These are phyloP conservation scores for Chorisops tibialis DNA, from an alignment of 2,888 invertebrate species.

Conservation along the genomic window DNA sequence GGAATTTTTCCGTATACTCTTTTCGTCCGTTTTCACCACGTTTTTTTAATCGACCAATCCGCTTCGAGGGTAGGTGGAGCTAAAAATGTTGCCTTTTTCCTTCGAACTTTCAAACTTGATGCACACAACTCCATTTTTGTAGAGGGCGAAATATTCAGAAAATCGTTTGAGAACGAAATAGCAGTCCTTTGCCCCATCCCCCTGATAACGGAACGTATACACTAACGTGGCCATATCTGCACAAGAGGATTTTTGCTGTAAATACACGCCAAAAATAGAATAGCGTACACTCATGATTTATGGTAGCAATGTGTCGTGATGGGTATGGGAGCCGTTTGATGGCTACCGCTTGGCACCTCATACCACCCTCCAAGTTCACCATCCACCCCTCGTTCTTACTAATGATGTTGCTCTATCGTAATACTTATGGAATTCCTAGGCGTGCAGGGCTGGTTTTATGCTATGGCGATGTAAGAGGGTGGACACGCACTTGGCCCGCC, in stretches of 20 bases:
- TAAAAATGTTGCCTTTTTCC: slow-evolving; percentile 28
- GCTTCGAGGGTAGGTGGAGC: slow-evolving; percentile 32
- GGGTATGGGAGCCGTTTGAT: slow-evolving; percentile 32
- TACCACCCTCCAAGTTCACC: not conserved
- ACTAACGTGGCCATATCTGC: slow-evolving; percentile 14
- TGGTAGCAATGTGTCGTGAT: slow-evolving; percentile 30
- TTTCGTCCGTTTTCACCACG: slow-evolving; percentile 17
- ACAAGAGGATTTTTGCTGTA: slow-evolving; percentile 26
- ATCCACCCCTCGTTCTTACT: not conserved
- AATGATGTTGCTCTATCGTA: slow-evolving; percentile 18
- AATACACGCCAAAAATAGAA: slow-evolving; percentile 31
- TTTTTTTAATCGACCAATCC: slow-evolving; percentile 33
- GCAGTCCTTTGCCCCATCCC: not conserved
- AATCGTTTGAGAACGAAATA: slow-evolving; percentile 2
- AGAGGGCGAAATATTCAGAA: slow-evolving; percentile 21
- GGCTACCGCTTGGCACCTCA: slow-evolving; percentile 23
- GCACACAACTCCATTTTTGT: slow-evolving; percentile 21
- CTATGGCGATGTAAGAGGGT: slow-evolving; percentile 14
- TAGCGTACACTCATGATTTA: slow-evolving; percentile 33
- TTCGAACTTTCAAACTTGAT: slow-evolving; percentile 7
- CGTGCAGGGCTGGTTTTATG: no score
- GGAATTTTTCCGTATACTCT: slow-evolving; percentile 21
- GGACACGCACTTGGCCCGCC: slow-evolving; percentile 8
- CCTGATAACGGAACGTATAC: not conserved
- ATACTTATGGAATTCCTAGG: slow-evolving; percentile 4